Evolutionary conservation across 2,113 vertebrate species (phyloP).

Genomic region (Cyanoliseus patagonus): DNA sequence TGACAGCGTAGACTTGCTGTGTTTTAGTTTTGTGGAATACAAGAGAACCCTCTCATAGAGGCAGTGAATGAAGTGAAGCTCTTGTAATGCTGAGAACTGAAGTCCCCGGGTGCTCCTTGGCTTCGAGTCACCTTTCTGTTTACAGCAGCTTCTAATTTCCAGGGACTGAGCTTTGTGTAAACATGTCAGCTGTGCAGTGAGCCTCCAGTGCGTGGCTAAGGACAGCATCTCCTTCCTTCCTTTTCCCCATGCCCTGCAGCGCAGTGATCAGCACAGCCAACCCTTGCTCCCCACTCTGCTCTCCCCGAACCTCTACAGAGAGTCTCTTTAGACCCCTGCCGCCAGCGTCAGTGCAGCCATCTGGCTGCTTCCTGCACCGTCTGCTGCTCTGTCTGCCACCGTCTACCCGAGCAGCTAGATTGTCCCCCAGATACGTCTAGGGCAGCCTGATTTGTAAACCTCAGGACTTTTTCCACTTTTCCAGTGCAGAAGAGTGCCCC

Average conservation of each 20-base stretch:
- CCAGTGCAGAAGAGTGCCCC: not conserved
- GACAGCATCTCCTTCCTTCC: not conserved
- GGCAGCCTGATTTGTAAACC: not conserved
- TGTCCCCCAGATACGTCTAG: not conserved
- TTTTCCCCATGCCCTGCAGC: not conserved
- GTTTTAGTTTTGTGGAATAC: not conserved
- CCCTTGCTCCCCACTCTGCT: not conserved
- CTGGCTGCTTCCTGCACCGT: accelerated
- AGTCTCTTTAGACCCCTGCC: accelerated
- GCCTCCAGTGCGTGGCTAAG: not conserved
- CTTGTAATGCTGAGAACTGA: not conserved
- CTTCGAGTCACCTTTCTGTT: not conserved
- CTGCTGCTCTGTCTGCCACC: not conserved
- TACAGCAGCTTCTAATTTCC: not conserved
- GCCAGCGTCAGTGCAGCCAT: accelerated
- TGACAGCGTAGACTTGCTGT: not conserved
- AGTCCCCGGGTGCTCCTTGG: not conserved
- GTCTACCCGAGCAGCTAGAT: accelerated
- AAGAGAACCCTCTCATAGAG: not conserved
- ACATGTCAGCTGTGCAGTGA: accelerated
- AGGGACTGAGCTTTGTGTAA: not conserved
- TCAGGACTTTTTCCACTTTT: not conserved
- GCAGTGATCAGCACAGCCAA: not conserved
- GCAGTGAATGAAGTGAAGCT: not conserved
- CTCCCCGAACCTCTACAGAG: not conserved